Evolutionary conservation across 2,113 vertebrate species (phyloP), one percentile per base, ranked within the genome.

Genomic region (Nycticorax nycticorax): DNA sequence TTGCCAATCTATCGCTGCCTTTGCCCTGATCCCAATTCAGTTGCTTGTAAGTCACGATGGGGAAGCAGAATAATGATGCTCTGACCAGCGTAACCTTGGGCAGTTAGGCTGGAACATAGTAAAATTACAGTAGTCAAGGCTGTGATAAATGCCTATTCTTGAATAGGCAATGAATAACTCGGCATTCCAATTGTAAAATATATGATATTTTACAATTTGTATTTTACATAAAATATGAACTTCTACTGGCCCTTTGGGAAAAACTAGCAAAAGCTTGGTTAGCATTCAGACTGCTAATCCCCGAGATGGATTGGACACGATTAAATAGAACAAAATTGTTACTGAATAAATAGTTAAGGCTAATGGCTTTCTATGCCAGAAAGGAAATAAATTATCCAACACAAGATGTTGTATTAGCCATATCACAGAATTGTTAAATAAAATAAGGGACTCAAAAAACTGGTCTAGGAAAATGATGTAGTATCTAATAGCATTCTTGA

Each of bases 241-340:
- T 89, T 81, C 81, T 77, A 60, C 74, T 64, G 62, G 57, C 48
- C 84, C 80, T 88, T 83, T 93, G 83, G 88, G 81, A 78, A 92
- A 96, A 90, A n/a, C 56, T 83, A 53, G 48, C 47, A 72, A 53
- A 88, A 79, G 52, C 73, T 75, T 68, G 62, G 79, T 87, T 92
- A 94, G 28, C 57, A 60, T 80, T 92, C 88, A 89, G 24, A 57
- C 37, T 86, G 62, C 56, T 93, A 95, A 95, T 93, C 71, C 68
- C 53, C 76, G 75, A 93, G 94, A 96, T 88, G 74, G 80, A 97
- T 92, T 94, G 88, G 78, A 55, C 73, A 92, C 78, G 68, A 92
- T 96, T 95, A 96, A 92, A 88, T 26, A 85, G 90, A 92, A 94
- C 47, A 92, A 96, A 97, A 97, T 92, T 82, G 57, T 89, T 91